Percentiles rank a stretch among this genome's conserved stretches.
phyloP scores from a whole-genome alignment of 2,888 invertebrate species.

The Pseudoips prasinana region DNA sequence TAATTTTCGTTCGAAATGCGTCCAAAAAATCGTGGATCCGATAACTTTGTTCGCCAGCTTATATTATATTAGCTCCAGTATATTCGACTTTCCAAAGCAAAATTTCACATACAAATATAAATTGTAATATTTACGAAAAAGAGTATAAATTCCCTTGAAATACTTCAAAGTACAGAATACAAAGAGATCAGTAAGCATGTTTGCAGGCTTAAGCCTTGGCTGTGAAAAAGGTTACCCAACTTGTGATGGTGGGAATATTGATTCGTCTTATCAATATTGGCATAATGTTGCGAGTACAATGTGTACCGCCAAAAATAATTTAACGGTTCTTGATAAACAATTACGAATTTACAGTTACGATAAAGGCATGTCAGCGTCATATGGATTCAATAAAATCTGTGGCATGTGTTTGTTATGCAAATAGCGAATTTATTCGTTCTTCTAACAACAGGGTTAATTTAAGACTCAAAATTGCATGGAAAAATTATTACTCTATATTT shows the following conservation, averaged over 20 bases:
- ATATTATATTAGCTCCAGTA: constrained; percentile 54
- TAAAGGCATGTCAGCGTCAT: too few species aligned
- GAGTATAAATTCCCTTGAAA: constrained; percentile 13
- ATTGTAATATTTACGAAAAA: background rate
- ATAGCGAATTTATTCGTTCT: too few species aligned
- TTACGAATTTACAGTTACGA: constrained; percentile 10
- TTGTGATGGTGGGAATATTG: constrained; percentile 61
- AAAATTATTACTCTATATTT: too few species aligned
- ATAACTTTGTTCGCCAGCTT: constrained; percentile 53
- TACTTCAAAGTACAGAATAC: constrained; percentile 39
- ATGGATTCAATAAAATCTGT: too few species aligned
- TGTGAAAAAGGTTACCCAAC: constrained; percentile 56
- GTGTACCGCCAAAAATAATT: constrained; percentile 17
- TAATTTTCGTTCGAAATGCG: constrained; percentile 54
- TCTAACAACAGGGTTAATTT: too few species aligned
- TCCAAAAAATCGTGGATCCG: constrained; percentile 65
- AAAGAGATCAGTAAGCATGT: constrained; percentile 55
- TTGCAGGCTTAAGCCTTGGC: constrained; percentile 50
- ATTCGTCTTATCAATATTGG: constrained; percentile 63
- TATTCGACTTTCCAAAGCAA: constrained; percentile 45
- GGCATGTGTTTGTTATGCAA: too few species aligned
- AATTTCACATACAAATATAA: constrained; percentile 8
- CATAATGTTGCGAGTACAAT: constrained; percentile 44
- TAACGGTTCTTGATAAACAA: constrained; percentile 8
- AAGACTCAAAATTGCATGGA: too few species aligned